These are phyloP conservation scores for Brachypterus glaber DNA, from an alignment of 2,888 invertebrate species.

Conservation along the genomic window DNA sequence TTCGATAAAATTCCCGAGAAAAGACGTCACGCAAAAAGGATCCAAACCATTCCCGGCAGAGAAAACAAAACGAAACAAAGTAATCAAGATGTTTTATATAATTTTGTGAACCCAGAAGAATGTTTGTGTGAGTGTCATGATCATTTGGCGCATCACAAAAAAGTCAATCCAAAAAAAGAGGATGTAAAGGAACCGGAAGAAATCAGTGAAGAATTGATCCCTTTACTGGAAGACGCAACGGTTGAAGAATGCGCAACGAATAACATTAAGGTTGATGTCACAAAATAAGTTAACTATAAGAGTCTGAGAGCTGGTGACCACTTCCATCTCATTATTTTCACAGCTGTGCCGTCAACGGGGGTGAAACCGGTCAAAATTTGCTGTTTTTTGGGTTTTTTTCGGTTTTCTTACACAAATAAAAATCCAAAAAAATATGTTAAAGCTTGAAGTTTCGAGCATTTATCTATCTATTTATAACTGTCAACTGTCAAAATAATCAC, in stretches of 20 bases:
- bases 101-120: slow-evolving; percentile 79
- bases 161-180: slow-evolving; percentile 15
- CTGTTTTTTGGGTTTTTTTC: too few relatives aligned
- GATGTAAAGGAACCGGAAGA: slow-evolving; percentile 10
- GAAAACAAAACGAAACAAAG: slow-evolving; percentile 41
- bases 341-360: too few relatives aligned
- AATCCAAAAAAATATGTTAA: too few relatives aligned
- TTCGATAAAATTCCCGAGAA: slow-evolving; percentile 80
- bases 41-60: slow-evolving; percentile 66
- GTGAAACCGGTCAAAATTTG: too few relatives aligned
- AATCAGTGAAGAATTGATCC: slow-evolving; percentile 40
- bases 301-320: too few relatives aligned
- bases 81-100: slow-evolving; percentile 48
- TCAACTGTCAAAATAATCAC: too few relatives aligned
- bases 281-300: too few relatives aligned
- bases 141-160: background rate
- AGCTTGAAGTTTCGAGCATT: too few relatives aligned
- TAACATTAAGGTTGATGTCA: too few relatives aligned
- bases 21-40: slow-evolving; percentile 70
- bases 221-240: slow-evolving; percentile 40
- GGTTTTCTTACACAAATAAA: too few relatives aligned
- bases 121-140: slow-evolving; percentile 84
- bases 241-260: slow-evolving; percentile 22
- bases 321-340: too few relatives aligned
- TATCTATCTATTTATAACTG: too few relatives aligned